Base-by-base conservation (phyloP, 2,113 vertebrate species). In the Asarcornis scutulata region DNA sequence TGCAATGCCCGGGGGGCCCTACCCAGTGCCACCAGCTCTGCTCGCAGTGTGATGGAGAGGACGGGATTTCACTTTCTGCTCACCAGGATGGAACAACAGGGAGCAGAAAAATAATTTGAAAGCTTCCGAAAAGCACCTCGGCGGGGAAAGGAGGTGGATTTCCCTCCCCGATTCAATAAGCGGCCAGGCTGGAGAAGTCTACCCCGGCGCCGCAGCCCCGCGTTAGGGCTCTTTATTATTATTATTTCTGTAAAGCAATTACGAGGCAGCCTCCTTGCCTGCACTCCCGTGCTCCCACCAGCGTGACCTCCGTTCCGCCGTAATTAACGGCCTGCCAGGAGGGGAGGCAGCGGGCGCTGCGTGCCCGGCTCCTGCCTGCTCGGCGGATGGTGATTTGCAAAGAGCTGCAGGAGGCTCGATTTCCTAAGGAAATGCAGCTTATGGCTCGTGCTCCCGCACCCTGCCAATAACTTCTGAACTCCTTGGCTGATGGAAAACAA, bases 251-350 rank as follows among this genome's bases (percentile, higher is more conserved):
- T 50, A 48, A 42, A 38, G 66, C 83, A 64, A 77, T 88, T 73
- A 71, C 3, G 10, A 14, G 64, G 81, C 25, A 42, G 40, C 40
- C n/a, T 46, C 77, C 34, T 26, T 27, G 42, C 62, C 75, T 2
- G 50, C 9, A 2, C 36, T 69, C 20, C 6, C 23, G 6, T 6
- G 29, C 29, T 74, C 83, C 88, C 9, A 69, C 91, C 22, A 32
- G n/a, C 29, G 29, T 48, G 93, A 69, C 87, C 89, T 83, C 93
- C 29, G 38, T 77, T 60, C 84, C 9, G 2, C 2, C 36, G 66
- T 64, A 95, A 96, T 95, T 92, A 89, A 82, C 44, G 21, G 78
- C 48, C 14, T 29, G n/a, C 90, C 56, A 17, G 82, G 58, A 44
- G 89, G 31, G 48, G 75, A 22, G 23, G 46, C 1, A 3, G 68